Conservation (phyloP, 2,888 invertebrate genomes). For the Caenorhabditis auriculariae region DNA sequence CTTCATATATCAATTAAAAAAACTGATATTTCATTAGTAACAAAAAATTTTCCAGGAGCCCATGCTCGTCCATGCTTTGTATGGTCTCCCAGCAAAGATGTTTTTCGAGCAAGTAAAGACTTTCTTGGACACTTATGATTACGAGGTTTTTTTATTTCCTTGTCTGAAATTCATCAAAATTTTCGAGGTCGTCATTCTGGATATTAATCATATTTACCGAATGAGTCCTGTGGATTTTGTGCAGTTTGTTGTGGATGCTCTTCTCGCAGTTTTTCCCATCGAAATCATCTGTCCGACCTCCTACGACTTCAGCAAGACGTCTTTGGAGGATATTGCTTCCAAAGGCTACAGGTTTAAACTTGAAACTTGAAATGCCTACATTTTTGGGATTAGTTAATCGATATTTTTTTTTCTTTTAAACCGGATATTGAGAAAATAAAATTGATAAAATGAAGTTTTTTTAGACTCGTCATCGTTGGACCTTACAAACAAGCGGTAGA, state of each 20-base stretch:
- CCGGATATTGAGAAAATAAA: neutral
- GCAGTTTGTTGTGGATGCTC: neutral
- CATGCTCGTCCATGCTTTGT: constrained; percentile 27
- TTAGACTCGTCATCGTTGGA: constrained; percentile 20
- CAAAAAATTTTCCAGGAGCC: constrained; percentile 3
- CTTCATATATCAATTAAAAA: no score
- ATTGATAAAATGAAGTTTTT: neutral
- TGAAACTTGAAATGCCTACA: no score
- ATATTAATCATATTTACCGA: constrained; percentile 31
- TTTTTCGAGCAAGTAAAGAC: constrained; percentile 7
- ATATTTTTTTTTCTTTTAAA: neutral
- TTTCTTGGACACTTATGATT: no score
- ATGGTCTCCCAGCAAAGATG: constrained; percentile 7
- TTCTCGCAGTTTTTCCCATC: no score
- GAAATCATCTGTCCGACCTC: no score
- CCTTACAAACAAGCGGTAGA: constrained; percentile 6
- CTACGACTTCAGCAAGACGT: no score
- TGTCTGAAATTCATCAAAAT: no score
- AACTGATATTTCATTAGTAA: neutral
- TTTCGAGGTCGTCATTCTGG: constrained; percentile 23
- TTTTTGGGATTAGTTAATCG: neutral
- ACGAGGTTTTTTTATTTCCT: no score
- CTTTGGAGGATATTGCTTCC: no score
- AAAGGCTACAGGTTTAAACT: no score
- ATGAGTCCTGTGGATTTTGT: constrained; percentile 1